A percentile compares a stretch with the other conserved stretches of the same genome.
These are phyloP conservation scores for Sebastes iracundus DNA, from an alignment of 2,797 vertebrate genomes.

Conservation along the genomic window DNA sequence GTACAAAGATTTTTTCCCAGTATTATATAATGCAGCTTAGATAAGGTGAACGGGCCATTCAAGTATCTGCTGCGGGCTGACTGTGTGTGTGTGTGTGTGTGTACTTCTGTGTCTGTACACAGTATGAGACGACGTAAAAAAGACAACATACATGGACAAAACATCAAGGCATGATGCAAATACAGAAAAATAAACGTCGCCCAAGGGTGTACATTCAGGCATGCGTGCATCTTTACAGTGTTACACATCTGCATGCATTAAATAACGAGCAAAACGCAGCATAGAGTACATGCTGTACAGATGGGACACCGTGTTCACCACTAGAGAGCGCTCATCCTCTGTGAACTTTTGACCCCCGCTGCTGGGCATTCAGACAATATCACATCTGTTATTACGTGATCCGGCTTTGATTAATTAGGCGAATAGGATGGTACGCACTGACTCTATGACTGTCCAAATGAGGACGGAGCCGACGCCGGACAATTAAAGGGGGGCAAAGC, in stretches of 20 bases:
- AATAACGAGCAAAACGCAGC: conserved; percentile 19
- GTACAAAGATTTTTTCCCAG: conserved; percentile 5
- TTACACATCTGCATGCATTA: conserved; percentile 20
- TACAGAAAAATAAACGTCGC: conserved; percentile 32
- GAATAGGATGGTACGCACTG: conserved; percentile 32
- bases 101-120: background rate
- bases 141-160: background rate
- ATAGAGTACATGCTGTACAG: background rate
- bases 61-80: conserved; percentile 15
- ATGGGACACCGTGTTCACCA: conserved; percentile 5
- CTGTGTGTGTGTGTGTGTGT: background rate
- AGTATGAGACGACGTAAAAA: background rate
- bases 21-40: conserved; percentile 49
- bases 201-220: conserved; percentile 20
- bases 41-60: conserved; percentile 22
- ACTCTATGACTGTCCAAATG: conserved; percentile 29
- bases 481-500: conserved; percentile 8
- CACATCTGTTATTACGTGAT: conserved; percentile 48
- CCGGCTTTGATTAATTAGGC: conserved; percentile 62
- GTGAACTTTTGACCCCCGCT: conserved; percentile 74
- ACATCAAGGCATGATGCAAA: conserved; percentile 24
- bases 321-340: conserved; percentile 32
- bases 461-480: background rate
- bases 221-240: background rate
- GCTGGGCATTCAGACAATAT: conserved; percentile 40